These are phyloP conservation scores for Sycophila sp. DNA, from an alignment of 1,140 invertebrate genomes.

Conservation along the genomic window DNA sequence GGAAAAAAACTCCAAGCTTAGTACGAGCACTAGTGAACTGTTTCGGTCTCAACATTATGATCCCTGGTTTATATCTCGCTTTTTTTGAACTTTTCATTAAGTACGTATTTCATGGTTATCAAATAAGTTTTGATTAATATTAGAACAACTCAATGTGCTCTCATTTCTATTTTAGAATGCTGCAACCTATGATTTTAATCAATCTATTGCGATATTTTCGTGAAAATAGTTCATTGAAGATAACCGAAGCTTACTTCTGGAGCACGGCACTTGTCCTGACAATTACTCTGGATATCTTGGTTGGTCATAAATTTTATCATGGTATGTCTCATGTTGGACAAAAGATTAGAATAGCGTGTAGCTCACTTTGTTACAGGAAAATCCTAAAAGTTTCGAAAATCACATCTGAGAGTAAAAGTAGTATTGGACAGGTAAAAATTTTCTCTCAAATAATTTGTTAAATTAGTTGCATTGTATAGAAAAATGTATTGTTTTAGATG, in stretches of 20 bases:
- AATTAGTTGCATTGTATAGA: too few species aligned
- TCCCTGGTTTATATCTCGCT: constrained; percentile 64
- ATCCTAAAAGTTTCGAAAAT: constrained; percentile 59
- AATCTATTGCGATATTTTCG: constrained; percentile 75
- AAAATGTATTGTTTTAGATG: too few species aligned
- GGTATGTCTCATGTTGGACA: constrained; percentile 78
- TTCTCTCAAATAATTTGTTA: too few species aligned
- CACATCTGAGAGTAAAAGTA: constrained; percentile 53
- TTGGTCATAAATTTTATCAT: constrained; percentile 83
- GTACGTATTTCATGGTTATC: constrained; percentile 45
- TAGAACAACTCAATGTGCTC: too few species aligned
- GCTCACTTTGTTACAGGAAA: constrained; percentile 84
- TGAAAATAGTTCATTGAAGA: constrained; percentile 51
- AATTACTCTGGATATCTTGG: constrained; percentile 75
- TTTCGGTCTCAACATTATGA: constrained; percentile 60
- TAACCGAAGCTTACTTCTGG: constrained; percentile 72
- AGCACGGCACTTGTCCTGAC: constrained; percentile 74
- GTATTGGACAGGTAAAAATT: constrained; percentile 45
- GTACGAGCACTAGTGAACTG: constrained; percentile 60
- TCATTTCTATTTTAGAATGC: constrained; percentile 68
- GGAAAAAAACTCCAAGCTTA: constrained; percentile 56
- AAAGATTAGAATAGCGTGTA: constrained; percentile 81
- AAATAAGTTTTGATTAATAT: neutral
- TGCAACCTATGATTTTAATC: constrained; percentile 77
- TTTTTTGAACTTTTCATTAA: constrained; percentile 67